These are phyloP conservation scores for Acronicta leporina DNA, from an alignment of 2,888 invertebrate genomes.

Conservation along the genomic window DNA sequence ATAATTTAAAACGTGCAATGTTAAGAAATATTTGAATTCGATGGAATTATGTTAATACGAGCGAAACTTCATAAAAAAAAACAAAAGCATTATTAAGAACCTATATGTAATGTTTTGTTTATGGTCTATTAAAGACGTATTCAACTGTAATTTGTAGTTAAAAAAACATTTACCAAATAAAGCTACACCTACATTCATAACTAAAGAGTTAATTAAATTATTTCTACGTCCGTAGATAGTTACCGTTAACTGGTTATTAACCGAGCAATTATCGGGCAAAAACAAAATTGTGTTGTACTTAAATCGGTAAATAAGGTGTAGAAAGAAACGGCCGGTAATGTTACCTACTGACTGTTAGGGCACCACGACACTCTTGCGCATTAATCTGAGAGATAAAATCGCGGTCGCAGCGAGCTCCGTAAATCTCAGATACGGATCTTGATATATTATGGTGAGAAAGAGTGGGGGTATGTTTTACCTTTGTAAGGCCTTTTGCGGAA, in stretches of 20 bases:
- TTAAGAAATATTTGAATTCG: slow-evolving; percentile 6
- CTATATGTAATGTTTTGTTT: neutral
- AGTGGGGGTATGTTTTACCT: slow-evolving; percentile 62
- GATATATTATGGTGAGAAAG: slow-evolving; percentile 72
- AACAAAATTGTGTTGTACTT: slow-evolving; percentile 55
- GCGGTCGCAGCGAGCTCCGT: slow-evolving; percentile 73
- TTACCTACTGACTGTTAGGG: slow-evolving; percentile 70
- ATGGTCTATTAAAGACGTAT: slow-evolving; percentile 6
- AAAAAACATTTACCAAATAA: slow-evolving; percentile 25
- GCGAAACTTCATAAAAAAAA: no score
- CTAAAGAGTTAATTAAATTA: slow-evolving; percentile 25
- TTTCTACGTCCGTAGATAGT: slow-evolving; percentile 26
- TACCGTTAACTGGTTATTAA: slow-evolving; percentile 30
- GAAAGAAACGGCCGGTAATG: slow-evolving; percentile 65
- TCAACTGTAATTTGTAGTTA: neutral
- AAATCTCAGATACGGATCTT: slow-evolving; percentile 85
- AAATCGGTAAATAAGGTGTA: slow-evolving; percentile 67
- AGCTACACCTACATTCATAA: slow-evolving; percentile 14
- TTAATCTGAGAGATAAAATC: slow-evolving; percentile 86
- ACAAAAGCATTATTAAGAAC: no score
- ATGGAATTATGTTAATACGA: no score
- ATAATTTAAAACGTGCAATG: slow-evolving; percentile 11
- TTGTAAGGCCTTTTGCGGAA: slow-evolving; percentile 60
- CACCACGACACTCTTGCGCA: slow-evolving; percentile 74
- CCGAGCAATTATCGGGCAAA: slow-evolving; percentile 52